These are phyloP conservation scores for Notolabrus celidotus DNA, from an alignment of 2,797 vertebrate species.

Conservation along the genomic window DNA sequence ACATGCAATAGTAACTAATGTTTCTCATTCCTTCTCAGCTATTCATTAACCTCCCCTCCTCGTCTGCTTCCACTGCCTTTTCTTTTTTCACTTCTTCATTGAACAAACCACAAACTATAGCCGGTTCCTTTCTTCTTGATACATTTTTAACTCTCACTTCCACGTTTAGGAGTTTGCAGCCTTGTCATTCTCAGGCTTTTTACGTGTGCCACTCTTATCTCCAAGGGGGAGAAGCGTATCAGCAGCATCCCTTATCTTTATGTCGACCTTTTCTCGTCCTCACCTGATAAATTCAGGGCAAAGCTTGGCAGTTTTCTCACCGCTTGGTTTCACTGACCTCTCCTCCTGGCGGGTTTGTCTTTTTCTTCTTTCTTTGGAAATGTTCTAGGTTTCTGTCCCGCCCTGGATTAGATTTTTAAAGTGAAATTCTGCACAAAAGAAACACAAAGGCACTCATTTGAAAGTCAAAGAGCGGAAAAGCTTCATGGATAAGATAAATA, in stretches of 20 bases:
- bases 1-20: conserved; percentile 22
- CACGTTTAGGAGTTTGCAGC: not conserved
- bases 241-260: conserved; percentile 13
- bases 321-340: conserved; percentile 16
- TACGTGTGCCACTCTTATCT: not conserved
- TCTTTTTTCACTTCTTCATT: not conserved
- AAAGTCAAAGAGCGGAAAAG: conserved; percentile 44
- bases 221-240: not conserved
- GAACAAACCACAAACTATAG: not conserved
- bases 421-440: conserved; percentile 33
- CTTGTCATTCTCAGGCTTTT: not conserved
- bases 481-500: conserved; percentile 10
- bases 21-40: conserved; percentile 28
- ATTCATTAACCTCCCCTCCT: not conserved
- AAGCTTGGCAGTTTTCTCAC: conserved; percentile 11
- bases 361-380: conserved; percentile 12
- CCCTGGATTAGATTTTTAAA: conserved; percentile 7
- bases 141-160: conserved; percentile 2
- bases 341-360: not conserved
- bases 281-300: conserved; percentile 36
- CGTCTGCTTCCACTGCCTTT: not conserved
- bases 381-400: conserved; percentile 15
- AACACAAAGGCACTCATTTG: conserved; percentile 38
- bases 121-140: not conserved
- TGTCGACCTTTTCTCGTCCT: conserved; percentile 14